Evolutionary conservation across 2,113 vertebrate genomes (phyloP), one percentile per base, ranked within the genome.

Genomic region (Trematomus loennbergii): DNA sequence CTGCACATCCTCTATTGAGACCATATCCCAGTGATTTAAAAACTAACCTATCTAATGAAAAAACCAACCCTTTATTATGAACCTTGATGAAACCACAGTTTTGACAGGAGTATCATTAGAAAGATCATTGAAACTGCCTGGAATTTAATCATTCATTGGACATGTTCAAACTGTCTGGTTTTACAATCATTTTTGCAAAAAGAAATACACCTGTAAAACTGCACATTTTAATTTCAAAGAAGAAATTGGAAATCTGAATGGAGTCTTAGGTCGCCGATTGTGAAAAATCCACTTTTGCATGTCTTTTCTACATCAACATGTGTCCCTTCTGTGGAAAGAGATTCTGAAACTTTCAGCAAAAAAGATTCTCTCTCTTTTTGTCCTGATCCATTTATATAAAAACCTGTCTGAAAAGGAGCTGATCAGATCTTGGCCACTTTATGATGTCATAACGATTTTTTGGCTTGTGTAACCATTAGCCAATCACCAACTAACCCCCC

Each of bases 21-120:
- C 29, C 52, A 71, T 52, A 78, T 63, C 59, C 79, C 81, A 83
- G 86, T 87, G 84, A 83, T 74, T 86, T 25, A 1, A 72, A 40
- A 87, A 83, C 61, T 29, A 25, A 25, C 25, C 25, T 25, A 29
- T 3, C 29, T 29, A 29, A 29, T 29, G 29, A 29, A 29, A 29
- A 29, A 29, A 29, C 3, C 25, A 29, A 29, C 29, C 29, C n/a
- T 74, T 20, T 64, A 82, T 83, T 55, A 53, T 20, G 29, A 50
- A n/a, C 29, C 29, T 69, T 54, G 17, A 72, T 29, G 70, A 50
- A 60, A 49, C 12, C 6, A 53, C 43, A 12, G 53, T 72, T 75
- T 58, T 69, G 45, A 77, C 33, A 65, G 22, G 36, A 20, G 43
- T 57, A 58, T 12, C 48, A 45, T 49, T 7, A 29, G 10, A 17